phyloP scores from a whole-genome alignment of 2,888 invertebrate genomes.

The Artemia sp. region DNA sequence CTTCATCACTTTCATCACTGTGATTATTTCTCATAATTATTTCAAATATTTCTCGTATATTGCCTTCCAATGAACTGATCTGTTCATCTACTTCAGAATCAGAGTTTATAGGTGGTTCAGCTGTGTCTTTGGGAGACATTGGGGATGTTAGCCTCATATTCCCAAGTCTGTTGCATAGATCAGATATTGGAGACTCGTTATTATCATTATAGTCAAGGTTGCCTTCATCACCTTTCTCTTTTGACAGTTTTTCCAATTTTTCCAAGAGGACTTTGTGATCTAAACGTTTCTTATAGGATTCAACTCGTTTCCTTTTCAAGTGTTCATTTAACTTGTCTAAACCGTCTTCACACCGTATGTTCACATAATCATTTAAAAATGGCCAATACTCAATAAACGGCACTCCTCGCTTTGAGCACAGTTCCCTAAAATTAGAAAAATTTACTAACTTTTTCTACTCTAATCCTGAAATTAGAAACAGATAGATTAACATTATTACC shows the following conservation, averaged over 20 bases:
- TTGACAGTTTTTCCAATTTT: neutral
- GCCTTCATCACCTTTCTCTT: neutral
- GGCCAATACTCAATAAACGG: conserved; percentile 87
- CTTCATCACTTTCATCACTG: too few relatives aligned
- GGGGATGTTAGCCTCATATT: neutral
- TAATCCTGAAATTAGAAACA: too few relatives aligned
- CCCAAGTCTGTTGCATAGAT: neutral
- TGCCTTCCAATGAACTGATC: too few relatives aligned
- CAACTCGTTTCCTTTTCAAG: conserved; percentile 38
- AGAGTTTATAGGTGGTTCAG: too few relatives aligned
- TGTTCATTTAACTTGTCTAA: conserved; percentile 54
- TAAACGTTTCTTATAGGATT: neutral
- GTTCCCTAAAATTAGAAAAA: neutral
- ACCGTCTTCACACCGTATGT: conserved; percentile 56
- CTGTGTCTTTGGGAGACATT: too few relatives aligned
- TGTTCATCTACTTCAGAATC: too few relatives aligned
- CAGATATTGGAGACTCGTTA: neutral
- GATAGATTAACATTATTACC: too few relatives aligned
- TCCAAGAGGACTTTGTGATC: neutral
- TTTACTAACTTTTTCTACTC: too few relatives aligned
- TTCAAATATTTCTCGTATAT: too few relatives aligned
- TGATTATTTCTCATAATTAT: too few relatives aligned
- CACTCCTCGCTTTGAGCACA: conserved; percentile 31
- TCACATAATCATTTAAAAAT: conserved; percentile 61
- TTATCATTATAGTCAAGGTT: conserved; percentile 10